Base-by-base conservation (phyloP, 2,797 vertebrate genomes). In the Brachyalestes nurse region DNA sequence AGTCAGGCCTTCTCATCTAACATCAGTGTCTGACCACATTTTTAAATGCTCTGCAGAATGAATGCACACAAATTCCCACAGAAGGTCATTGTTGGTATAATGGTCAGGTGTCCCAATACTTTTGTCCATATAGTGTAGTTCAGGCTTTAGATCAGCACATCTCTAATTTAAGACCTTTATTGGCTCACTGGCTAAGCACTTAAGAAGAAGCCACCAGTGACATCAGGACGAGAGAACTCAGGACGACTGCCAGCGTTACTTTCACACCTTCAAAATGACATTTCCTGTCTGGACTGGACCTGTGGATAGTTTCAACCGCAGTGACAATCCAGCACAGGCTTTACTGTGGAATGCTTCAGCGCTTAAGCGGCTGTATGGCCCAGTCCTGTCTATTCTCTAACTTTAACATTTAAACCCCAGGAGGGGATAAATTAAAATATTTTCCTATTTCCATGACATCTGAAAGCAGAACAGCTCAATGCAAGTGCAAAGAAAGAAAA, bases 391-490 rank as follows among this genome's bases (percentile, higher is more conserved):
- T 4, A 38, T 64, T 64, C 61, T 64, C 61, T 19, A 23, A 12
- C 28, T 1, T 7, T 8, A 64, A 64, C 61, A 42, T 42, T 66
- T n/a, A n/a, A 40, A 6, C 34, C 17, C 9, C 38, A 42, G 38
- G 9, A 42, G 34, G 6, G 17, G 42, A 42, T 66, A 40, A 40
- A 66, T 66, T 42, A 19, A 38, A 38, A 17, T 65, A 1, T 38
- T 65, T 65, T 65, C 60, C 34, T 28, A 62, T 65, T 65, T 40
- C n/a, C 34, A 38, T 65, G 62, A 62, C 23, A 62, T 16, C 34
- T 5, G 4, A 62, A 28, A 34, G 61, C 25, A 62, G 61, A 8
- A 16, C 28, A 65, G 34, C 34, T 65, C 6, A 40, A 8, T 8
- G 2, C 38, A n/a, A 66, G 64, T 19, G 64, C 19, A 66, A 9